These are phyloP conservation scores for Anas georgica DNA, from an alignment of 2,797 vertebrate genomes.

Conservation along the genomic window DNA sequence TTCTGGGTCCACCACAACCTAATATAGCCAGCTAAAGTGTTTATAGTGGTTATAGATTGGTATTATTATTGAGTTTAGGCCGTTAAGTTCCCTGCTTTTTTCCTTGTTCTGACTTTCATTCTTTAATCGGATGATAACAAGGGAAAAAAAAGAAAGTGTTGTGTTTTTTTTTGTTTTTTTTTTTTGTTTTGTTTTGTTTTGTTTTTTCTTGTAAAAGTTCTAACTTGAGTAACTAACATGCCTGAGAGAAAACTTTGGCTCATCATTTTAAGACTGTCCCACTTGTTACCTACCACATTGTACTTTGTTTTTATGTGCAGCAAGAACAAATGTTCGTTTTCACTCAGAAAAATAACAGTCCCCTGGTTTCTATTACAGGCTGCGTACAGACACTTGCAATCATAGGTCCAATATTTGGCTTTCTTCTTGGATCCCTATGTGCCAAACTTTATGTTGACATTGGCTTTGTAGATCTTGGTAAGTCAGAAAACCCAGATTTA, in stretches of 20 bases:
- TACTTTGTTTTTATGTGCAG: neutral
- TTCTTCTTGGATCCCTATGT: slow-evolving; percentile 92
- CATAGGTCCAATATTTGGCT: slow-evolving; percentile 95
- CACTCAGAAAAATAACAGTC: neutral
- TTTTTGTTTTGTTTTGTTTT: neutral
- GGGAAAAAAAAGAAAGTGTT: neutral
- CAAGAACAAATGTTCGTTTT: neutral
- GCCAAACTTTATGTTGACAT: slow-evolving; percentile 93
- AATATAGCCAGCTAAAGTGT: neutral
- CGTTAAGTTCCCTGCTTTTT: neutral
- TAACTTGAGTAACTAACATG: neutral
- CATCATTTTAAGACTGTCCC: neutral
- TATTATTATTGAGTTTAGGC: neutral
- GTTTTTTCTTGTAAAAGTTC: neutral
- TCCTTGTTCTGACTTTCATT: neutral
- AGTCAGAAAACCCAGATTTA: slow-evolving; percentile 60
- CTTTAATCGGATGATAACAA: neutral
- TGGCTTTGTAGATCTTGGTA: slow-evolving; percentile 92
- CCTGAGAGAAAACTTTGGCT: neutral
- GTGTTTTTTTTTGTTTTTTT: neutral
- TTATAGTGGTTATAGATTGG: neutral
- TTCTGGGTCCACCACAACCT: neutral
- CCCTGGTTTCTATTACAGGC: slow-evolving; percentile 76
- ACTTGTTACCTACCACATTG: neutral
- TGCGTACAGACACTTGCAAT: slow-evolving; percentile 92